phyloP scores from a whole-genome alignment of 2,888 invertebrate genomes.

The Drosophila pseudotakahashii region DNA sequence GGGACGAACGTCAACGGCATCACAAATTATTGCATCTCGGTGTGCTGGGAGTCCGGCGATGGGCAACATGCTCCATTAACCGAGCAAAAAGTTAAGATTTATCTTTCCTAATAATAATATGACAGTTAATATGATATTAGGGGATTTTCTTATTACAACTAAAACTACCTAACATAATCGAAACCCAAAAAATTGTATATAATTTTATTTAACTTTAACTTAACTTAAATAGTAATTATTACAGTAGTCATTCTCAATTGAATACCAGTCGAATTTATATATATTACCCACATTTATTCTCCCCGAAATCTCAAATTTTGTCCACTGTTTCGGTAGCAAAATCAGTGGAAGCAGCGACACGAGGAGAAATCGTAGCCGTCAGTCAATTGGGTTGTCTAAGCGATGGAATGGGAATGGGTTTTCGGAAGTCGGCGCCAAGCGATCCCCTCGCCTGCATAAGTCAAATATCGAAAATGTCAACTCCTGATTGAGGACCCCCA shows the following conservation, averaged over 20 bases:
- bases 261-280: too few species aligned
- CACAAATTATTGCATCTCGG: constrained; percentile 70
- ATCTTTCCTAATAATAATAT: too few species aligned
- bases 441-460: constrained; percentile 33
- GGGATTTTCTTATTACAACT: too few species aligned
- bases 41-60: constrained; percentile 3
- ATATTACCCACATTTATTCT: too few species aligned
- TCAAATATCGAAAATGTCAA: constrained; percentile 35
- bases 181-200: too few species aligned
- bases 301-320: not conserved
- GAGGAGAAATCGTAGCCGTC: constrained; percentile 47
- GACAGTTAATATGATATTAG: too few species aligned
- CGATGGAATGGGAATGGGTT: constrained; percentile 13
- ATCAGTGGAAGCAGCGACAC: constrained; percentile 22
- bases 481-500: constrained; percentile 30
- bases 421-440: constrained; percentile 14
- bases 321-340: constrained; percentile 21
- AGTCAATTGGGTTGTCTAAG: constrained; percentile 61
- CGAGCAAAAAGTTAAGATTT: not conserved
- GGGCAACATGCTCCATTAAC: not conserved
- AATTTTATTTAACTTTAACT: too few species aligned
- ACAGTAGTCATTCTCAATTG: too few species aligned
- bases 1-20: constrained; percentile 45
- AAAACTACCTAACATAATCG: too few species aligned
- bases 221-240: too few species aligned